Evolutionary conservation across 2,113 vertebrate genomes (phyloP).

Genomic region (Heloderma charlesbogerti): DNA sequence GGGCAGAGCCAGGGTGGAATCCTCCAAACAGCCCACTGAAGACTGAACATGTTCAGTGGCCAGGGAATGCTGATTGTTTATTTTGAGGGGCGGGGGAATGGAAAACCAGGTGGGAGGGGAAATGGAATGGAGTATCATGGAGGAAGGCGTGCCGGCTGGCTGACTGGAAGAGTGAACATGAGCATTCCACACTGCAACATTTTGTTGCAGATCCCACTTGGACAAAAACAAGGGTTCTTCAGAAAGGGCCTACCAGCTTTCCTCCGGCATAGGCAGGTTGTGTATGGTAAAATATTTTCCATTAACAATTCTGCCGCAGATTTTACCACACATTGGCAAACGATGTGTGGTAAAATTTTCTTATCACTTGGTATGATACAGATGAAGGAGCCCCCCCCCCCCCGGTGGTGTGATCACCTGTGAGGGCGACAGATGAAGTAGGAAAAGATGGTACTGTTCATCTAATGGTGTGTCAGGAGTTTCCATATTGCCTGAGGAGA

Average conservation of each 20-base stretch:
- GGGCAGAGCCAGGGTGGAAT: not conserved
- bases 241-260: not conserved
- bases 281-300: not conserved
- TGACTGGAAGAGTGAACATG: not conserved
- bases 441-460: not conserved
- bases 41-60: not conserved
- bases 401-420: not conserved
- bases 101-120: not conserved
- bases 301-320: too few relatives aligned
- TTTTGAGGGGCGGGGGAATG: not conserved
- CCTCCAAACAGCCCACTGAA: not conserved
- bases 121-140: not conserved
- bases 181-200: not conserved
- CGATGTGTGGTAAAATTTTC: not conserved
- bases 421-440: not conserved
- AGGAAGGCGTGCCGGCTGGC: not conserved
- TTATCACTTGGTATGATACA: too few relatives aligned
- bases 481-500: not conserved
- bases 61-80: not conserved
- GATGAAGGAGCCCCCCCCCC: too few relatives aligned
- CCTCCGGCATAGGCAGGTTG: not conserved
- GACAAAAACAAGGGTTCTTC: not conserved
- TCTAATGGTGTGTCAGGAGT: not conserved
- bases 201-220: not conserved
- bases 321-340: not conserved